These are phyloP conservation scores for Aproaerema taeniolella DNA, from an alignment of 2,888 invertebrate species.

Conservation along the genomic window DNA sequence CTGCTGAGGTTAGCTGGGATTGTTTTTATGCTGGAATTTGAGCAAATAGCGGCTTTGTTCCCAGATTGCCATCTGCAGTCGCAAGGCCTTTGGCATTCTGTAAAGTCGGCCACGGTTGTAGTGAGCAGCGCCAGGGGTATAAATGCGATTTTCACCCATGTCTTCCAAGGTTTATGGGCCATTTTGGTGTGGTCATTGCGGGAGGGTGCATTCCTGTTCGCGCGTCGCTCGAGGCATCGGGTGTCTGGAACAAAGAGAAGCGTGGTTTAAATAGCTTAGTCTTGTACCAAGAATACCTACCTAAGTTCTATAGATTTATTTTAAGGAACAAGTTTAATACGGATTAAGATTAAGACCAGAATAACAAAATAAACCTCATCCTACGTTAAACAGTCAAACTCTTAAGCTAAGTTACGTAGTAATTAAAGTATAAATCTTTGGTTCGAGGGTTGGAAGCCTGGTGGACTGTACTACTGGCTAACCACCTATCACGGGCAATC, in stretches of 20 bases:
- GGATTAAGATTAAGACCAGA: too few relatives aligned
- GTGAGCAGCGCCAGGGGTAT: conserved; percentile 47
- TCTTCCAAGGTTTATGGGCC: conserved; percentile 68
- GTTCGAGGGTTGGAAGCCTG: too few relatives aligned
- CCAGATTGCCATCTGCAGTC: conserved; percentile 92
- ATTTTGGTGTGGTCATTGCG: conserved; percentile 73
- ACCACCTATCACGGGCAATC: too few relatives aligned
- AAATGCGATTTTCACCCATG: conserved; percentile 63
- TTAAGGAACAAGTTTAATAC: too few relatives aligned
- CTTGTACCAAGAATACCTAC: too few relatives aligned
- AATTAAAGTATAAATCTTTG: too few relatives aligned
- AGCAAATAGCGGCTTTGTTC: conserved; percentile 90
- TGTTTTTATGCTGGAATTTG: conserved; percentile 78
- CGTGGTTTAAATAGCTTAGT: not conserved
- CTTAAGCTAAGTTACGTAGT: too few relatives aligned
- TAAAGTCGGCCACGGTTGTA: conserved; percentile 71
- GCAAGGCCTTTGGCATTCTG: conserved; percentile 83
- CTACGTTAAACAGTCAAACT: too few relatives aligned
- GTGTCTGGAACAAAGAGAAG: conserved; percentile 51
- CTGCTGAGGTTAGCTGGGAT: conserved; percentile 86
- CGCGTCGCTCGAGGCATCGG: conserved; percentile 51
- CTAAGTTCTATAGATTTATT: too few relatives aligned
- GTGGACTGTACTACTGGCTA: too few relatives aligned
- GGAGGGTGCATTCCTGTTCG: conserved; percentile 56
- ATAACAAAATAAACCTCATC: too few relatives aligned